Evolutionary conservation across 2,797 vertebrate species (phyloP), one percentile per base, ranked within the genome.

Genomic region (Synaphobranchus kaupii): DNA sequence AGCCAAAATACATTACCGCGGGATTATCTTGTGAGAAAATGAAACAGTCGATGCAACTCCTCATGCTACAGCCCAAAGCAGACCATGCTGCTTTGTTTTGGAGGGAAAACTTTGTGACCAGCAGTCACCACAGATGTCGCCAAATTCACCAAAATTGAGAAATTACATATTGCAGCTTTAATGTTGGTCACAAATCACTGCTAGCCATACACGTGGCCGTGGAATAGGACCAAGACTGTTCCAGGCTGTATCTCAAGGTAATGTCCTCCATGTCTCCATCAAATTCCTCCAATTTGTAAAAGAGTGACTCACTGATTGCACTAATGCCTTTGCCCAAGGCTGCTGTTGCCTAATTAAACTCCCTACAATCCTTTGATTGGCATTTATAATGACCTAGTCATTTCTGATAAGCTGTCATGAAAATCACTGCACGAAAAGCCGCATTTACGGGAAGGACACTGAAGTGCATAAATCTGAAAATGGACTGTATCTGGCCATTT

Each of bases 271-370:
- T 44, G 80, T 31, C 44, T 88, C 80, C 31, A 48, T 86, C 73
- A 84, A 88, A 83, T 56, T 54, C 80, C n/a, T 48, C 28, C 22
- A 44, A 85, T 86, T 56, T 86, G 82, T 60, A 52, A 68, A 54
- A 31, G 58, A 34, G 54, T 73, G 39, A 81, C 50, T 88, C 86
- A 89, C 84, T 86, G 85, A 86, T 88, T 68, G 81, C 84, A 82
- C 85, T 39, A 60, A 85, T 84, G 60, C 73, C 85, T 73, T 88
- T 86, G 44, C 56, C 83, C 84, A 39, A 86, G 88, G 90, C 60
- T 85, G 85, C 25, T 66, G 50, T 25, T 34, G 31, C 82, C 86
- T 88, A 88, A 89, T 89, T 88, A 88, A 89, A 85, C 60, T 68
- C 60, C 68, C 85, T 71, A 87, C 73, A 68, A 88, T 84, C 50